These are phyloP conservation scores for Chelonoidis abingdonii DNA, from an alignment of 2,113 vertebrate genomes.

Conservation along the genomic window DNA sequence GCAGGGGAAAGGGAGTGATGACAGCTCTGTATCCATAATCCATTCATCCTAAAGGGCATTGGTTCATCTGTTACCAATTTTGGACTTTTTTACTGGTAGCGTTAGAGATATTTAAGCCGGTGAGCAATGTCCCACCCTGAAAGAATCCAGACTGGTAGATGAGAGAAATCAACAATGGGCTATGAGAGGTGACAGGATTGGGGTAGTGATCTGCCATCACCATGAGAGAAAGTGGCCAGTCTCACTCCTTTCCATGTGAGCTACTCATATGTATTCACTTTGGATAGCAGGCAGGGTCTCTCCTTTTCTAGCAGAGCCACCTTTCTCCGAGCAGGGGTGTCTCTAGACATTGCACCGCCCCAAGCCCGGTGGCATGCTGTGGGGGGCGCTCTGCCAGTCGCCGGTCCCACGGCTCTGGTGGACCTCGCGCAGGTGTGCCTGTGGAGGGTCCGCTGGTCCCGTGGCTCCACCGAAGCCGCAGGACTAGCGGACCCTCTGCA, in stretches of 20 bases:
- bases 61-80: slow-evolving; percentile 39
- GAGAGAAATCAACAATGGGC: background rate
- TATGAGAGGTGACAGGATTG: rapidly evolving
- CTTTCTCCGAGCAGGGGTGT: too few relatives aligned
- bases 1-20: background rate
- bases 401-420: too few relatives aligned
- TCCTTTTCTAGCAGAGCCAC: background rate
- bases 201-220: background rate
- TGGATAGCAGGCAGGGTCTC: rapidly evolving
- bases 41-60: background rate
- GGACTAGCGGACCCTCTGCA: too few relatives aligned
- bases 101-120: slow-evolving; percentile 22
- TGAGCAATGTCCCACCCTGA: background rate
- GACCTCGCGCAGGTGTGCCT: too few relatives aligned
- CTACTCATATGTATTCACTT: rapidly evolving
- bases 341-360: too few relatives aligned
- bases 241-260: background rate
- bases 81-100: slow-evolving; percentile 1
- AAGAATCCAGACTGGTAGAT: background rate
- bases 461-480: too few relatives aligned
- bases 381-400: too few relatives aligned
- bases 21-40: background rate
- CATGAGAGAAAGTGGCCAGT: background rate
- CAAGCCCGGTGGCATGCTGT: too few relatives aligned
- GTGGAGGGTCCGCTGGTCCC: too few relatives aligned